These are phyloP conservation scores for Tylochromis polylepis DNA, from an alignment of 2,113 vertebrate species.

Conservation along the genomic window DNA sequence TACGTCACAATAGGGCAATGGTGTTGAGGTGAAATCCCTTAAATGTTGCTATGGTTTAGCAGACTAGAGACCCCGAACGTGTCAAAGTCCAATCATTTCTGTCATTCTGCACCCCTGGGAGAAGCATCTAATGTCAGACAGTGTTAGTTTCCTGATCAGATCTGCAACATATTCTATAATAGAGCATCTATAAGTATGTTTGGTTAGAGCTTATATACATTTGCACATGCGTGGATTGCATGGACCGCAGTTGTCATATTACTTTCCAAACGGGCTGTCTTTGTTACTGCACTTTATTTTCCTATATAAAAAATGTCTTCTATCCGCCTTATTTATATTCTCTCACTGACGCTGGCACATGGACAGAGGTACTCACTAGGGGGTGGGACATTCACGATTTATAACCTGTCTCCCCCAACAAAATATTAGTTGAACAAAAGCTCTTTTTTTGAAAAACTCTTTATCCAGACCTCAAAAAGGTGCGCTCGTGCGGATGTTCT, in stretches of 20 bases:
- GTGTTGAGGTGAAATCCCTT: slow-evolving; percentile 41
- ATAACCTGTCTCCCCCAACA: slow-evolving; percentile 3
- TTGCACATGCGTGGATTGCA: background rate
- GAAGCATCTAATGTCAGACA: slow-evolving; percentile 2
- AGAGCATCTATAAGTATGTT: background rate
- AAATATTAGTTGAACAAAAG: slow-evolving; percentile 17
- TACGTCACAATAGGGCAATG: slow-evolving; percentile 19
- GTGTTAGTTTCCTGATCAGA: background rate
- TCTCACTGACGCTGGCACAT: background rate
- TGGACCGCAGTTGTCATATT: background rate
- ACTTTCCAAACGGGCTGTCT: background rate
- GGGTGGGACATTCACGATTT: background rate
- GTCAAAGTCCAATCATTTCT: slow-evolving; percentile 23
- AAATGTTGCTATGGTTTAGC: slow-evolving; percentile 42
- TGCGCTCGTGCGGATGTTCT: background rate
- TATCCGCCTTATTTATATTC: background rate
- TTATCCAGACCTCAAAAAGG: background rate
- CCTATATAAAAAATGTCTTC: background rate
- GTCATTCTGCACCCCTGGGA: background rate
- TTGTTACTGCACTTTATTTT: background rate
- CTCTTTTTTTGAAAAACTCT: background rate
- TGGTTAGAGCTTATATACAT: background rate
- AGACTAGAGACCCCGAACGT: slow-evolving; percentile 30
- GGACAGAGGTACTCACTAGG: background rate
- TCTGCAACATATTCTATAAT: background rate